phyloP scores from a whole-genome alignment of 2,888 invertebrate species.

The Philonicus albiceps region DNA sequence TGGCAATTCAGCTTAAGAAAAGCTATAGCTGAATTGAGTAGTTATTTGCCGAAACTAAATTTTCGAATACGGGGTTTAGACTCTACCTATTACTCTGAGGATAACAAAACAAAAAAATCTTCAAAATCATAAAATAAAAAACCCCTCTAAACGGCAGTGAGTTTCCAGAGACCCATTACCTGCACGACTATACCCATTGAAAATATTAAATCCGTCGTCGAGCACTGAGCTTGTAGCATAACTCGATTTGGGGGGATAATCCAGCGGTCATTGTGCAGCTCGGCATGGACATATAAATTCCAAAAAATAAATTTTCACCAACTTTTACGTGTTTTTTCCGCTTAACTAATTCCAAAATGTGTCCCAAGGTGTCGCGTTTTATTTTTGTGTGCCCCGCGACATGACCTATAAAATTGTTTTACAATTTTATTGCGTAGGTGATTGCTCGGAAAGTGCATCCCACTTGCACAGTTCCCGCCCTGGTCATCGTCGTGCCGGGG shows the following conservation, averaged over 20 bases:
- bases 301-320: neutral
- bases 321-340: constrained; percentile 10
- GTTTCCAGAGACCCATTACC: neutral
- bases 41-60: no score
- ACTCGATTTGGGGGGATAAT: neutral
- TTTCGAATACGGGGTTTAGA: no score
- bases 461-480: neutral
- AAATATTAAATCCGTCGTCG: neutral
- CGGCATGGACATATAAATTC: neutral
- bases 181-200: neutral
- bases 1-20: no score
- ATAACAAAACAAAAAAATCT: no score
- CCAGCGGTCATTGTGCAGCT: neutral
- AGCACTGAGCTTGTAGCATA: neutral
- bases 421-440: neutral
- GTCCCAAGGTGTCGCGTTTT: neutral
- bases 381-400: neutral
- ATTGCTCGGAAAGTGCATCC: neutral
- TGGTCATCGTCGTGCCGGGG: neutral
- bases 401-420: neutral
- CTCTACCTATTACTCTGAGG: no score
- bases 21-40: no score
- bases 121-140: neutral
- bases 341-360: constrained; percentile 14
- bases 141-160: neutral